phyloP scores from a whole-genome alignment of 1,140 invertebrate genomes.

The Pseudomyrmex gracilis region DNA sequence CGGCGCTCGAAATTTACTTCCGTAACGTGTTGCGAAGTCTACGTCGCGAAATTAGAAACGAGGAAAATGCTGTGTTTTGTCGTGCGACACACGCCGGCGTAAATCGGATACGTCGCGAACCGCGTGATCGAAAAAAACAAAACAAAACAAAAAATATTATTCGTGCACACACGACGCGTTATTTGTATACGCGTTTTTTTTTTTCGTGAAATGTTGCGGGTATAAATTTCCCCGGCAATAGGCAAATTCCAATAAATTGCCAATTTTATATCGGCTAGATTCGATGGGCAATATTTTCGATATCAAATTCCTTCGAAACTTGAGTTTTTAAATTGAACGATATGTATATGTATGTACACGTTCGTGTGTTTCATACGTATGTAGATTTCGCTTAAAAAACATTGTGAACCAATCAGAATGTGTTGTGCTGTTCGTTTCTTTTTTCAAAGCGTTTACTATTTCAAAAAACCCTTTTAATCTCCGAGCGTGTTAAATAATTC shows the following conservation, averaged over 20 bases:
- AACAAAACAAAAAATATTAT: constrained; percentile 18
- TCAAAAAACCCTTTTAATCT: background rate
- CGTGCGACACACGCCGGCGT: constrained; percentile 3
- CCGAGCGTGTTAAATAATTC: constrained; percentile 4
- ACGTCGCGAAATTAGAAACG: constrained; percentile 59
- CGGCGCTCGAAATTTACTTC: constrained; percentile 52
- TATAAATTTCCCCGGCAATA: constrained; percentile 48
- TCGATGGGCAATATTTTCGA: constrained; percentile 41
- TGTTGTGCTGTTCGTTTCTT: background rate
- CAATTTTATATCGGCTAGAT: constrained; percentile 44
- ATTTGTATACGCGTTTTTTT: constrained; percentile 6
- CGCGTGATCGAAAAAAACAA: constrained; percentile 20
- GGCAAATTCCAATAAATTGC: constrained; percentile 54
- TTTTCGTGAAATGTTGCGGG: constrained; percentile 47
- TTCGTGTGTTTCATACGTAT: too few species aligned
- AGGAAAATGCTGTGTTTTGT: constrained; percentile 22
- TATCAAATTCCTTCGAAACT: constrained; percentile 21
- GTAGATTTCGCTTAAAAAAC: background rate
- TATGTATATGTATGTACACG: background rate
- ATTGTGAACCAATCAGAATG: background rate
- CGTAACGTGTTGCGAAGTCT: constrained; percentile 46
- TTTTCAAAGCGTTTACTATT: background rate
- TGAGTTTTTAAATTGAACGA: constrained; percentile 31
- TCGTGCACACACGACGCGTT: constrained; percentile 39
- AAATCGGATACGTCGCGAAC: constrained; percentile 42